Conservation (phyloP, 2,888 invertebrate species). For the Nomada ruficornis region DNA sequence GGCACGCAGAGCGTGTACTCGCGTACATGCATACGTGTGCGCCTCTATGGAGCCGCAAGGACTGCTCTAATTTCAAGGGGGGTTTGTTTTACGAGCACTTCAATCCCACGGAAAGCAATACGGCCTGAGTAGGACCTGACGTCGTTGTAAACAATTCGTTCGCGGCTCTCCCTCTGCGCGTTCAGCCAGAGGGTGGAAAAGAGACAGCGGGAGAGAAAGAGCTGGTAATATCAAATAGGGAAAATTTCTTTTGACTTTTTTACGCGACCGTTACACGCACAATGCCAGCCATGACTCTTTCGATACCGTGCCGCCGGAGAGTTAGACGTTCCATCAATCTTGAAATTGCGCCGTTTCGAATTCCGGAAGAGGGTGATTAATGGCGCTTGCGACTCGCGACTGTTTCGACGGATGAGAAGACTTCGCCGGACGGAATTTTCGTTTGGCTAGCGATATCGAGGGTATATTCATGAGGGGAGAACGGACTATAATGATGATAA, state of each 20-base stretch:
- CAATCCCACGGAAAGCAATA: slow-evolving; percentile 78
- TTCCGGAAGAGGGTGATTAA: slow-evolving; percentile 37
- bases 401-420: neutral
- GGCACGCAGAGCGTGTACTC: slow-evolving; percentile 41
- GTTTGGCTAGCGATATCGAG: too few species aligned
- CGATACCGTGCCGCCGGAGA: slow-evolving; percentile 14
- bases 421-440: neutral
- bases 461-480: too few species aligned
- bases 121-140: slow-evolving; percentile 76
- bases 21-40: slow-evolving; percentile 25
- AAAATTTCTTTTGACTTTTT: slow-evolving; percentile 55
- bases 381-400: neutral
- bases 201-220: neutral
- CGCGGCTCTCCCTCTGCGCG: slow-evolving; percentile 24
- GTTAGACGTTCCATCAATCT: slow-evolving; percentile 45
- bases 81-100: slow-evolving; percentile 79
- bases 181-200: neutral
- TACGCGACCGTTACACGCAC: slow-evolving; percentile 47
- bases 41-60: slow-evolving; percentile 67
- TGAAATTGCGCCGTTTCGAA: slow-evolving; percentile 36
- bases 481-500: too few species aligned
- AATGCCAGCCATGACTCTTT: slow-evolving; percentile 16
- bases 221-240: slow-evolving; percentile 50
- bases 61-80: slow-evolving; percentile 79
- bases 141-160: slow-evolving; percentile 67